Evolutionary conservation across 92 coral and sea anemone genomes (phyloP), one percentile per base, ranked within the genome.

Genomic region (Heliopora coerulea): DNA sequence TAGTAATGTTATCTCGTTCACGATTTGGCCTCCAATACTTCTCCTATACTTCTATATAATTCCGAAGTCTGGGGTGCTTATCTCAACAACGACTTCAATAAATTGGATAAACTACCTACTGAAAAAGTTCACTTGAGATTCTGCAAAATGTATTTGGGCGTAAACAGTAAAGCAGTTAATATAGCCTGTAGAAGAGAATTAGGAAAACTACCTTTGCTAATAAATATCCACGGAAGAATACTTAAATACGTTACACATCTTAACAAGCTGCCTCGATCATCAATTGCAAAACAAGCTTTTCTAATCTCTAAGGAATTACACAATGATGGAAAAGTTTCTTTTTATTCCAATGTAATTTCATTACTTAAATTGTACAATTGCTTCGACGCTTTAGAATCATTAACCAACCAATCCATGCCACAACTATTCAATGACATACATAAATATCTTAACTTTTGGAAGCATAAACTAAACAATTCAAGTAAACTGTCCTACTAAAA

Each of bases 41-140:
- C 27, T 11, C 82, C 86, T 46, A 83, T 83, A 44, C 77, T 82
- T 25, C 59, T 82, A 54, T 82, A n/a, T 57, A 81, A 75, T 26
- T 65, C 65, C 33, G 86, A 83, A 68, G 56, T 83, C 65, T 83
- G 83, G 83, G 86, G 86, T 6, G 49, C 73, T 19, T 67, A 62
- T 28, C 19, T 41, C 18, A 60, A 68, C 25, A 23, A 29, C n/a
- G 70, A 65, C 44, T 75, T 65, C 29, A 54, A 59, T 26, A 54
- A 60, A 9, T 83, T 78, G 82, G 86, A 83, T 59, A 83, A 76
- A 26, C 42, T 44, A 24, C 78, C 40, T 27, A 30, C 24, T 27
- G 82, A 83, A 68, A 83, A 67, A 65, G 56, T 75, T n/a, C 86
- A 82, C 61, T 52, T 82, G 29, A 44, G 72, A 40, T 82, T 82